A percentile compares a stretch with the other conserved stretches of the same genome.
Conservation (phyloP, 2,888 invertebrate genomes). For the Thysanoteuthis rhombus region DNA sequence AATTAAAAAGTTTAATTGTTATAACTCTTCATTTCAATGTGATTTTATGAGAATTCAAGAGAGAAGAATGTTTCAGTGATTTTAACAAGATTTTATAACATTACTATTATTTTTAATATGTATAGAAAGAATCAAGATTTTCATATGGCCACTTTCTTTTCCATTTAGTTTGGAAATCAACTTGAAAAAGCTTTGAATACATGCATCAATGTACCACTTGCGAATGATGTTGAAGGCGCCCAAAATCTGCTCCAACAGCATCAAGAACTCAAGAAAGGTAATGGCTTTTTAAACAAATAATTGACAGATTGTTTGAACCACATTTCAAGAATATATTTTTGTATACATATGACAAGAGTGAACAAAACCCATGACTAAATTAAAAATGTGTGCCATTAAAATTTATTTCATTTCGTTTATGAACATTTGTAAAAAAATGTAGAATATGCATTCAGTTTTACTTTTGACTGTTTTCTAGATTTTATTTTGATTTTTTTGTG, state of each 20-base stretch:
- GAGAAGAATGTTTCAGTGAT: too few relatives aligned
- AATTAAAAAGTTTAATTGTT: neutral
- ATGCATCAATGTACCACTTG: conserved; percentile 76
- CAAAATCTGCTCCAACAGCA: conserved; percentile 77
- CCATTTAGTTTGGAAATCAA: conserved; percentile 75
- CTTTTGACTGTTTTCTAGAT: too few relatives aligned
- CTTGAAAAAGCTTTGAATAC: conserved; percentile 78
- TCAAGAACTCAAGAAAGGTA: conserved; percentile 74
- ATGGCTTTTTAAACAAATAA: neutral
- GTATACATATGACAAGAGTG: too few relatives aligned
- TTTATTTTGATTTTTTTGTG: too few relatives aligned
- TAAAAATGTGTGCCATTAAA: too few relatives aligned
- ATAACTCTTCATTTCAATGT: neutral
- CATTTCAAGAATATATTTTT: too few relatives aligned
- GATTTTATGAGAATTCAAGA: too few relatives aligned
- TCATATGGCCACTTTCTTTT: conserved; percentile 15
- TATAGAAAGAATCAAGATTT: neutral
- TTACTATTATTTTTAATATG: neutral
- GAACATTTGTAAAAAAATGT: too few relatives aligned
- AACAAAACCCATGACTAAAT: too few relatives aligned
- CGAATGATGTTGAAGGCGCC: conserved; percentile 79
- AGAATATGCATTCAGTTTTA: too few relatives aligned
- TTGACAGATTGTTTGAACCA: neutral
- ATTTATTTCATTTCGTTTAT: too few relatives aligned
- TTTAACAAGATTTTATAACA: neutral